Evolutionary conservation across 2,797 vertebrate species (phyloP), one percentile per base, ranked within the genome.

Genomic region (Sebastes jordani): DNA sequence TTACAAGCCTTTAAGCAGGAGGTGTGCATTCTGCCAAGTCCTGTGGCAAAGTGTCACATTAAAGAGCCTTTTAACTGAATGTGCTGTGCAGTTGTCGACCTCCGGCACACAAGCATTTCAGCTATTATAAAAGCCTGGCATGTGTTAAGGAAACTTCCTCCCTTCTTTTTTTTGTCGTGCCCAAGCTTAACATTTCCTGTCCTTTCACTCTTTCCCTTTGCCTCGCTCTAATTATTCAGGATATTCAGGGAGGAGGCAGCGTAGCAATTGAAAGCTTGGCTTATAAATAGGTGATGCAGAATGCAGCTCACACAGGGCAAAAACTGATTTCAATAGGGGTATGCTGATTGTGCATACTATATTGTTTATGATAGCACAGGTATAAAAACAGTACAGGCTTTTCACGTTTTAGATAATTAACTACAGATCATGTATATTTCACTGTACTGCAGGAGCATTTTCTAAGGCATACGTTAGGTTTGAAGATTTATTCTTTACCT

Each of bases 121-220:
- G 63, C 71, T 73, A 54, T 84, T 89, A 36, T 73, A 77, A 77
- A 69, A 58, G 30, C 67, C 82, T 93, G 87, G 86, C 82, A 85
- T 89, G 80, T 73, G 56, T 74, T 72, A 74, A 82, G 90, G 88
- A 90, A 89, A 89, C 82, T 49, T 86, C 65, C 81, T 84, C 61
- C 72, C 74, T 61, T 5, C 0, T 52, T 55, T 55, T 67, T 76
- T 86, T 79, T 88, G 83, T 91, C 82, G 85, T 86, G 85, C 82
- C 90, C 73, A 55, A 22, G 88, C 88, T 81, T 59, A 84, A 85
- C 89, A 78, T 90, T 93, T 95, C 91, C 90, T 91, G 88, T 88
- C 81, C 88, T 91, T 90, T 92, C 87, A 87, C 91, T 86, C 81
- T 80, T 86, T 92, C 86, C 86, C 56, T 90, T 85, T 63, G 71